Base-by-base conservation (phyloP, 2,888 invertebrate species). In the Morpho achilles region DNA sequence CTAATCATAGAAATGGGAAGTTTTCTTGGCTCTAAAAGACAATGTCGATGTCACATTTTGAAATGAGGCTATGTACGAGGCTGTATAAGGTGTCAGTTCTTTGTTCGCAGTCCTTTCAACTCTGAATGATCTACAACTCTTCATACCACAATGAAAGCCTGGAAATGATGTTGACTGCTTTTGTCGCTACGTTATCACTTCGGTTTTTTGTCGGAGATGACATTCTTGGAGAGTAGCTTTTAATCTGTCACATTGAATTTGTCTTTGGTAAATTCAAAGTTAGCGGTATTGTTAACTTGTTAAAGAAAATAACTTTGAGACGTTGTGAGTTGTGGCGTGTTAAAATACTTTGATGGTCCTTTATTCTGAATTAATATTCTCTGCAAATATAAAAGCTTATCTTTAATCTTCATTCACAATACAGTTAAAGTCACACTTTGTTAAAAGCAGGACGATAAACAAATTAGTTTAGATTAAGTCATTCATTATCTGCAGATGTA, bases 101-200 rank as follows among this genome's bases (percentile, higher is more conserved):
- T 85, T 85, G 84, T 84, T 72, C 67, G 64, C 67, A 69, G 67
- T 67, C 76, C 74, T 78, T 77, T 78, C 73, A 74, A 61, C 69
- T 66, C 69, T 69, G 68, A 68, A 72, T 77, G 73, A 76, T 74
- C 72, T 71, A 67, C 75, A 73, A 53, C 61, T 63, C 76, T 79
- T 70, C 69, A 76, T 77, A 51, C 59, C 58, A 66, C 58, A 64
- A 59, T 53, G 59, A 54, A 41, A 41, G 58, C 59, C 53, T 61
- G 60, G 57, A 47, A 61, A 63, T 58, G 63, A 66, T 61, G 61
- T 63, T 59, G 61, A 65, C 63, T 54, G 44, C 62, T 60, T 64
- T 64, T 66, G 66, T 65, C 62, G 63, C 59, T 45, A 56, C 59
- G 66, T 60, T 63, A 56, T 61, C 59, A 53, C 59, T 62, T 44